phyloP scores from a whole-genome alignment of 2,797 vertebrate genomes.

The Enteromius unitaeniatus region DNA sequence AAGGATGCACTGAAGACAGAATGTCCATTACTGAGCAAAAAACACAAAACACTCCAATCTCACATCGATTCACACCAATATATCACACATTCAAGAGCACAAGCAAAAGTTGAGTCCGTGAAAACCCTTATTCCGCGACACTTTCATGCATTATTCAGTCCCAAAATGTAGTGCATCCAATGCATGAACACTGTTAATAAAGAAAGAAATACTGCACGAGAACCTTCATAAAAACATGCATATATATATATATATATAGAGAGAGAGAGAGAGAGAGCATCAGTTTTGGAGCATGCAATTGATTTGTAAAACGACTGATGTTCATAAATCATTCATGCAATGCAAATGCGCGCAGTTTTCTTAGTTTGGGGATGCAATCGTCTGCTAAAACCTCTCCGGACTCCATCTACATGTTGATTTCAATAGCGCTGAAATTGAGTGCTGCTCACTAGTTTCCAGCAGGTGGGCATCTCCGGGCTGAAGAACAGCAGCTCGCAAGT shows the following conservation, averaged over 20 bases:
- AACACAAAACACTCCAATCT: background rate
- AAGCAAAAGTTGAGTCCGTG: background rate
- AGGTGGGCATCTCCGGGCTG: conserved; percentile 3
- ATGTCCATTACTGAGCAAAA: conserved; percentile 6
- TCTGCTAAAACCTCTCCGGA: background rate
- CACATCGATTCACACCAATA: background rate
- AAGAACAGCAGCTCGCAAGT: background rate
- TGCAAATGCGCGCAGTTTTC: background rate
- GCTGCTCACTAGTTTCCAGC: background rate
- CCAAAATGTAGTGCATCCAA: background rate
- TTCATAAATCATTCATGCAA: background rate
- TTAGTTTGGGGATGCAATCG: background rate
- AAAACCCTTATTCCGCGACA: background rate
- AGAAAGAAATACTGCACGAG: background rate
- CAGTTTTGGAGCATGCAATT: background rate
- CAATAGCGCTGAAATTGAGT: background rate
- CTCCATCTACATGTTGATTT: background rate
- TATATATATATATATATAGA: no score
- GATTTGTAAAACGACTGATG: background rate
- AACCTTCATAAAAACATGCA: background rate
- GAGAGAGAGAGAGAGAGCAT: background rate
- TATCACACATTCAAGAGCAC: background rate
- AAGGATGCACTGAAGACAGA: background rate
- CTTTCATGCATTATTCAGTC: background rate
- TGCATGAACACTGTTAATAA: background rate